Evolutionary conservation across 2,797 vertebrate species (phyloP), one percentile per base, ranked within the genome.

Genomic region (Pangasius sanitwongsei): DNA sequence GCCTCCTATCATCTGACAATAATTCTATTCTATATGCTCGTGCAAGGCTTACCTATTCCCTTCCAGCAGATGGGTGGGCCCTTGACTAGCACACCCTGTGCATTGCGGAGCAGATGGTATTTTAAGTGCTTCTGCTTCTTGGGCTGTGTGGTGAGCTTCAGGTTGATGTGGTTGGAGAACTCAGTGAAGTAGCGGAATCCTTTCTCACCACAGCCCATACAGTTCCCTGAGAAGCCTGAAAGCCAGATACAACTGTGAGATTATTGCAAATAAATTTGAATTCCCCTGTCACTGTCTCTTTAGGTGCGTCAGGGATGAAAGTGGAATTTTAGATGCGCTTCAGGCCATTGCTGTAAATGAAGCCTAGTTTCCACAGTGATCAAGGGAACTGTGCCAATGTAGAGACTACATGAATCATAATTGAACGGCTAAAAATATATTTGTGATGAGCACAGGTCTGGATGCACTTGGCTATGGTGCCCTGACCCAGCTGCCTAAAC

Each of bases 111-210:
- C 92, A 99, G 96, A 93, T 97, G 97, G 93, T 97, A 98, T 94
- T 98, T 99, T 93, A 99, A 95, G 96, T 99, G 97, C 95, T 99
- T 99, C 96, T 99, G 99, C 94, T 99, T 99, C 96, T 99, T 99
- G 89, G 99, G 98, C 95, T 99, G 99, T 4, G 97, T 97, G 94
- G 95, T 97, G 93, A 99, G 94, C 95, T 98, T 99, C 91, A 99
- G 97, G 93, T 99, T 99, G 91, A 99, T 99, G 94, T 99, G 99
- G 94, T 97, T 97, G 93, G 98, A 98, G 93, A 99, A 99, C 92
- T 99, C 99, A 0, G 98, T 99, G 95, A 99, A 99, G 95, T 99
- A 99, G 81, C 98, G 98, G 93, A 99, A 99, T 67, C 98, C 98
- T 92, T 98, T 99, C 94, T 98, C 98, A 89, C 98, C 98, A 89